phyloP scores from a whole-genome alignment of 2,797 vertebrate genomes.

The Ceyx erithaca region DNA sequence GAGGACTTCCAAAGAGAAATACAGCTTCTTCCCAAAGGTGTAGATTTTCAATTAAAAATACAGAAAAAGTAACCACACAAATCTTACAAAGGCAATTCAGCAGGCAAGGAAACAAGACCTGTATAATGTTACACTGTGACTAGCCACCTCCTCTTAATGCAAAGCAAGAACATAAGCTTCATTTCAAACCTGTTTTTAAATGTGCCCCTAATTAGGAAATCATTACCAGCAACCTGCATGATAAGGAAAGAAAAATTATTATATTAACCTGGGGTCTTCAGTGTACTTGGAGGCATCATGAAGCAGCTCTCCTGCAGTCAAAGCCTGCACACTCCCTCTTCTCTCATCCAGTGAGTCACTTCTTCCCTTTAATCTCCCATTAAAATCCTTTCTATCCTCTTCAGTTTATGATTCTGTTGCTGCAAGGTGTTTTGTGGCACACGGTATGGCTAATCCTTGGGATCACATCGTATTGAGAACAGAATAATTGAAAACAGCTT shows the following conservation, averaged over 20 bases:
- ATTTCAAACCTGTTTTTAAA: slow-evolving; percentile 43
- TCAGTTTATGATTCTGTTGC: slow-evolving; percentile 74
- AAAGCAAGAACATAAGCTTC: slow-evolving; percentile 1
- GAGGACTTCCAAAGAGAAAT: background rate
- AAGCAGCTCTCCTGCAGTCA: slow-evolving; percentile 25
- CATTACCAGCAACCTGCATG: slow-evolving; percentile 25
- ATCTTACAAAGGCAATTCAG: background rate
- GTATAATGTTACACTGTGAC: background rate
- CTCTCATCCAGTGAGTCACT: slow-evolving; percentile 50
- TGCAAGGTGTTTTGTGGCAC: slow-evolving; percentile 63
- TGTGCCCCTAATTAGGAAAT: slow-evolving; percentile 34
- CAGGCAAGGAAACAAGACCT: background rate
- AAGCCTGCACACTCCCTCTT: background rate
- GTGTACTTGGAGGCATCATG: background rate
- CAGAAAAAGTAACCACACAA: background rate
- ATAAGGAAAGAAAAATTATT: slow-evolving; percentile 53
- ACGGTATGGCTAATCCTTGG: slow-evolving; percentile 65
- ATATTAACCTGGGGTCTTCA: slow-evolving; percentile 57
- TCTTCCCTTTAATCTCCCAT: slow-evolving; percentile 71
- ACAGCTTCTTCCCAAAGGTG: background rate
- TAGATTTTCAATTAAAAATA: background rate
- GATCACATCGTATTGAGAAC: slow-evolving; percentile 60
- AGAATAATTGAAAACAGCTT: slow-evolving; percentile 75
- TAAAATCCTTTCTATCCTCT: slow-evolving; percentile 74
- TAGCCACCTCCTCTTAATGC: background rate